Conservation (phyloP, 2,888 invertebrate genomes). For the Campoplex nolae region DNA sequence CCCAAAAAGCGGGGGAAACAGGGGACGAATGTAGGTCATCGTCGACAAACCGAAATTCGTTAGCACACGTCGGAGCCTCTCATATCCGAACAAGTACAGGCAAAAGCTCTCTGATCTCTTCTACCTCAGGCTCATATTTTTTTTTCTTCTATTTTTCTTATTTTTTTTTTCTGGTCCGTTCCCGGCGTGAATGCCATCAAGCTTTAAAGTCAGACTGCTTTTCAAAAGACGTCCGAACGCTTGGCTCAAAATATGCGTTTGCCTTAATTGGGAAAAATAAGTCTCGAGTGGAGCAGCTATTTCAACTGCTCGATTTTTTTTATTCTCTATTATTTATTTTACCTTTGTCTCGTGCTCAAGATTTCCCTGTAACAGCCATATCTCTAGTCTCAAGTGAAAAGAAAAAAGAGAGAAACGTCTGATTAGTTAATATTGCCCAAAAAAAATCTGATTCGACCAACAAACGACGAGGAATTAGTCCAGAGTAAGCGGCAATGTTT, state of each 20-base stretch:
- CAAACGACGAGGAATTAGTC: not conserved
- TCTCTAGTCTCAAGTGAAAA: too few relatives aligned
- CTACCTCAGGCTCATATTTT: not conserved
- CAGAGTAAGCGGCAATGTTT: not conserved
- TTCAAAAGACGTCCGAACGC: not conserved
- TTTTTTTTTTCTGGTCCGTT: not conserved
- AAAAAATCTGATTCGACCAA: not conserved
- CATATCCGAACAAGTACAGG: conserved; percentile 1
- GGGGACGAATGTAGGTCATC: conserved; percentile 62
- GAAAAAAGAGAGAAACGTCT: not conserved
- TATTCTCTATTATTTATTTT: not conserved
- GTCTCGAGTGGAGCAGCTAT: not conserved
- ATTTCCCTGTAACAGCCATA: conserved; percentile 18
- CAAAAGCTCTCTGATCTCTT: conserved; percentile 27
- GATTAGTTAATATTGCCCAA: not conserved
- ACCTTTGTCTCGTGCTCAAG: not conserved
- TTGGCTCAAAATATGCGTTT: not conserved
- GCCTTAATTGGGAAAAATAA: not conserved
- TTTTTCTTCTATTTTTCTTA: conserved; percentile 11
- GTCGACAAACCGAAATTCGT: conserved; percentile 59
- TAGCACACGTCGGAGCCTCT: conserved; percentile 15
- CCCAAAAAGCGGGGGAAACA: conserved; percentile 22
- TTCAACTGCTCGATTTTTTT: conserved; percentile 7
- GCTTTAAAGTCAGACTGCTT: conserved; percentile 4
- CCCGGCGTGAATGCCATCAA: conserved; percentile 29